Conservation (phyloP, 2,113 vertebrate genomes). For the Gambusia affinis region DNA sequence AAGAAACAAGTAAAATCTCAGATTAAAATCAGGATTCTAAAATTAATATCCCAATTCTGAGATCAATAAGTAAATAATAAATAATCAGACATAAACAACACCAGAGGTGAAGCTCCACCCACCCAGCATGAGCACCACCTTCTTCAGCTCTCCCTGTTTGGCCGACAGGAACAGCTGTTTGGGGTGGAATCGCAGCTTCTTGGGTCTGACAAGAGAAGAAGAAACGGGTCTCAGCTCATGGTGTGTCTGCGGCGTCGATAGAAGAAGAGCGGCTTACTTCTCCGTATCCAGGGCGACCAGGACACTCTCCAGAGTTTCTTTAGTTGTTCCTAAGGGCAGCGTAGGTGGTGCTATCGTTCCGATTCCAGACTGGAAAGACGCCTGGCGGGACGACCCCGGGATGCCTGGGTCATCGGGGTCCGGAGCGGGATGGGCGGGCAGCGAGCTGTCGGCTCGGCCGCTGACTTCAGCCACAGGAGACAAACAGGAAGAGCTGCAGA, state of each 20-base stretch:
- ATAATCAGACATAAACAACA: too few species aligned
- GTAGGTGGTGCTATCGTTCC: constrained; percentile 34
- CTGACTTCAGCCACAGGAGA: constrained; percentile 73
- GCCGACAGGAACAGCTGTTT: constrained; percentile 97
- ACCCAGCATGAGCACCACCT: constrained; percentile 96
- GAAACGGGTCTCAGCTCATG: not conserved
- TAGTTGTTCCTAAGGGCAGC: constrained; percentile 79
- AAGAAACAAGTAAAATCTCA: too few species aligned
- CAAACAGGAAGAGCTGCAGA: constrained; percentile 75
- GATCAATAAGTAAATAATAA: too few species aligned
- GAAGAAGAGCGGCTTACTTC: constrained; percentile 83
- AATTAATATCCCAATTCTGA: too few species aligned
- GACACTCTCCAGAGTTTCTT: constrained; percentile 94
- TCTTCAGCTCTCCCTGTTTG: constrained; percentile 96
- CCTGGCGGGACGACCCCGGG: constrained; percentile 77
- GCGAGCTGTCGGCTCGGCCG: constrained; percentile 82
- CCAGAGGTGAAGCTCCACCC: constrained; percentile 18
- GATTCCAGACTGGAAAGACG: constrained; percentile 50
- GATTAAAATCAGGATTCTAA: too few species aligned
- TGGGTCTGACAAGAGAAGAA: constrained; percentile 82
- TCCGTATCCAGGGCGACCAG: constrained; percentile 93
- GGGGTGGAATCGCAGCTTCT: constrained; percentile 97
- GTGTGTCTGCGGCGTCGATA: not conserved
- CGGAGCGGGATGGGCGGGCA: constrained; percentile 62
- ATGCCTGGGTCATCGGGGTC: constrained; percentile 77